Evolutionary conservation across 2,113 vertebrate species (phyloP).

Genomic region (Trichomycterus rosablanca): DNA sequence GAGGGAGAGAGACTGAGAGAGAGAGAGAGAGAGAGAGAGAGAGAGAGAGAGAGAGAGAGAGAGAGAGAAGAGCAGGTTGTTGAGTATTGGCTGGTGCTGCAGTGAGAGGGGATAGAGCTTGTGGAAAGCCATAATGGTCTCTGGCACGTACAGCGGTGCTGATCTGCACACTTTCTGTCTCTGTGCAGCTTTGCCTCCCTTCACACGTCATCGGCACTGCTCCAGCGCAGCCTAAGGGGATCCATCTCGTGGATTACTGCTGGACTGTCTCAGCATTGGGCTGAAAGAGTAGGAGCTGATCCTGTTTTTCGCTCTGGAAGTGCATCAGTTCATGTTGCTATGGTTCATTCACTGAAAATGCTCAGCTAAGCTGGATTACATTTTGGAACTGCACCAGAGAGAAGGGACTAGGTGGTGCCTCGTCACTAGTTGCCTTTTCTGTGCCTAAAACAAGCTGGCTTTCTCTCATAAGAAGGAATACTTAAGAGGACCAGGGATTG

Average conservation of each 20-base stretch:
- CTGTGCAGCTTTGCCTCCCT: conserved; percentile 17
- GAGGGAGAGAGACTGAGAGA: conserved; percentile 23
- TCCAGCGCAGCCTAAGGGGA: conserved; percentile 27
- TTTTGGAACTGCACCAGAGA: conserved; percentile 11
- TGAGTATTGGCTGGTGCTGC: conserved; percentile 44
- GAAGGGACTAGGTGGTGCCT: conserved; percentile 25
- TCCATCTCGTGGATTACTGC: conserved; percentile 23
- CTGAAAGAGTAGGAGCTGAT: conserved; percentile 2
- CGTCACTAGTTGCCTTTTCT: conserved; percentile 20
- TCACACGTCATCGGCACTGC: conserved; percentile 7
- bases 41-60: conserved; percentile 28
- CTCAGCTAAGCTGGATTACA: conserved; percentile 40
- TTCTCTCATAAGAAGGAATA: not conserved
- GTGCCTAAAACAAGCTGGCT: conserved; percentile 4
- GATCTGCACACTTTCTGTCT: conserved; percentile 32
- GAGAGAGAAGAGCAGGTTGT: conserved; percentile 37
- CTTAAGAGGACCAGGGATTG: conserved; percentile 22
- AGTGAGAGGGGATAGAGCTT: conserved; percentile 32
- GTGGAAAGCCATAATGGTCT: conserved; percentile 40
- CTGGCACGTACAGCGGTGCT: conserved; percentile 37
- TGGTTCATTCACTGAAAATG: conserved; percentile 24
- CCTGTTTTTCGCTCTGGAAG: conserved; percentile 18
- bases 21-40: conserved; percentile 22
- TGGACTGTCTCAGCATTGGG: conserved; percentile 6
- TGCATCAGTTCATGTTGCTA: not conserved